Evolutionary conservation across 2,888 invertebrate genomes (phyloP), one percentile per base, ranked within the genome.

Genomic region (Oligia strigilis): DNA sequence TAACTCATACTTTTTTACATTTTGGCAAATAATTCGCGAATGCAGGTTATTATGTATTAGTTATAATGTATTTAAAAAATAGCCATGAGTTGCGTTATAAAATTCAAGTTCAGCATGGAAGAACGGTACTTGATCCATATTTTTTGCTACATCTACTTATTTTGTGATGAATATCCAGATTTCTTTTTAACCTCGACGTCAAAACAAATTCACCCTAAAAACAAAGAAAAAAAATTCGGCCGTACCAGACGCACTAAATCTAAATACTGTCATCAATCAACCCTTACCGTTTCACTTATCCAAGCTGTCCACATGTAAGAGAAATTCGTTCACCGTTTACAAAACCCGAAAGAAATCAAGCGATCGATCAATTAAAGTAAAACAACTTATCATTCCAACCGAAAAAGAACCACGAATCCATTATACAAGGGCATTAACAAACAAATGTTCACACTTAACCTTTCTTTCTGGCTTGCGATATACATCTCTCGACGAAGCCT

Each of bases 391-490:
- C 95, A 95, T 94, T 92, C 92, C 88, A 89, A 92, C 91, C 92
- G 91, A 94, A 95, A 95, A 94, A 92, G 87, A 90, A 89, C 89
- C 94, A 93, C 93, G 94, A 95, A 96, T 95, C 94, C 96, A 96
- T 96, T 96, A 96, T 93, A 95, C 94, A 93, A 94, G 94, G 93
- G 94, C 95, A 96, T 96, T 96, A 95, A 96, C 96, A 96, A 96
- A 97, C 97, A 96, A 96, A 96, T 96, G 96, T 96, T 96, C 95
- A 96, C 97, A 96, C 96, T 96, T 96, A 96, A 96, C 96, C 96
- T 96, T 95, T 96, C 96, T 96, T 95, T 95, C 93, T 92, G 92
- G 89, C 92, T 92, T 91, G 92, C 92, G 96, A 96, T 96, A 96
- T 95, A 94, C 94, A 96, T 96, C 96, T 95, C 93, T 94, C 92